Percentiles rank a stretch among this genome's conserved stretches.
phyloP scores from a whole-genome alignment of 2,888 invertebrate genomes.

The Eutolmus rufibarbis region DNA sequence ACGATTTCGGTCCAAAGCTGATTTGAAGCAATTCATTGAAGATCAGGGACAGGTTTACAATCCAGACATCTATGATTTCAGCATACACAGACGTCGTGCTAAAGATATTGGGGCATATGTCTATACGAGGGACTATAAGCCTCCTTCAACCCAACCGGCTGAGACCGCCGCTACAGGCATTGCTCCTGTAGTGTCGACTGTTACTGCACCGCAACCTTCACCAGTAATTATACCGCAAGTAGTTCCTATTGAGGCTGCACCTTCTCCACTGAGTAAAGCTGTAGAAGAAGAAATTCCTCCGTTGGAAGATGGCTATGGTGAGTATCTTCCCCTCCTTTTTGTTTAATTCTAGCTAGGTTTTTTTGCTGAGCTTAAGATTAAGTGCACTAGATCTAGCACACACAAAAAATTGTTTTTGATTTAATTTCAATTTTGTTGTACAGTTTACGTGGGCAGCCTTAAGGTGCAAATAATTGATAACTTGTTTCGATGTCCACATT shows the following conservation, averaged over 20 bases:
- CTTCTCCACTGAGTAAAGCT: not conserved
- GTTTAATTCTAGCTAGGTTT: not conserved
- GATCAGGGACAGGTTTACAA: conserved; percentile 63
- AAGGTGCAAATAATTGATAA: conserved; percentile 76
- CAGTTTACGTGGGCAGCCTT: conserved; percentile 67
- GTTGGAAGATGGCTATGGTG: conserved; percentile 58
- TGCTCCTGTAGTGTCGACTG: not conserved
- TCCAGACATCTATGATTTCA: conserved; percentile 69
- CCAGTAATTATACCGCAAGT: not conserved
- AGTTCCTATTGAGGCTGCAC: not conserved
- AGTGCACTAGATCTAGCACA: not conserved
- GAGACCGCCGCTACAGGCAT: conserved; percentile 48
- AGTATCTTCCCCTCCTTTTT: not conserved
- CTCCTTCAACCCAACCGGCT: conserved; percentile 54
- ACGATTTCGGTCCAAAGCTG: conserved; percentile 68
- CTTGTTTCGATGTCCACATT: conserved; percentile 76
- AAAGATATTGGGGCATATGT: conserved; percentile 62
- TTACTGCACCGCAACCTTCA: conserved; percentile 1
- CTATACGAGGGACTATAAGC: conserved; percentile 59
- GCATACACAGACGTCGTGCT: conserved; percentile 65
- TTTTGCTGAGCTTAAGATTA: not conserved
- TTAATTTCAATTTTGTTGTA: conserved; percentile 20
- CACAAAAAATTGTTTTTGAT: not conserved
- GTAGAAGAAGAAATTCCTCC: conserved; percentile 36
- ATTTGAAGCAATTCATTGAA: conserved; percentile 64